Conservation (phyloP, 1,140 invertebrate species). For the Popillia japonica region DNA sequence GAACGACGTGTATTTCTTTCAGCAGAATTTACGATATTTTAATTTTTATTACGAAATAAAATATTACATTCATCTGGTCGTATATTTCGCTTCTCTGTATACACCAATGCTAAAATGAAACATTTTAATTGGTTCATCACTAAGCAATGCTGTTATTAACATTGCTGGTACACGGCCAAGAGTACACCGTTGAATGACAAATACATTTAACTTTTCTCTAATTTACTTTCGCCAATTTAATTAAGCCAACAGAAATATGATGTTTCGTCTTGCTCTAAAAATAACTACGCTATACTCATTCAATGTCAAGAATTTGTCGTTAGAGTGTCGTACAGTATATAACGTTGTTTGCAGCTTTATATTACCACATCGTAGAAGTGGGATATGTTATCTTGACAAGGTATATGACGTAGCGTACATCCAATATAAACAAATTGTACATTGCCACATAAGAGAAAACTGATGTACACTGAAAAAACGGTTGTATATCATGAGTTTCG, state of each 20-base stretch:
- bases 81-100: slow-evolving; percentile 21
- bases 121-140: slow-evolving; percentile 45
- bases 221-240: slow-evolving; percentile 46
- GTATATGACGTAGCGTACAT: too few species aligned
- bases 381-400: too few species aligned
- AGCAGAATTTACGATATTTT: slow-evolving; percentile 38
- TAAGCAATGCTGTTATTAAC: slow-evolving; percentile 42
- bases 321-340: not conserved
- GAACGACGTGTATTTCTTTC: slow-evolving; percentile 20
- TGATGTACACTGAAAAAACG: too few species aligned
- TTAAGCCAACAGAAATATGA: slow-evolving; percentile 44
- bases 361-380: not conserved
- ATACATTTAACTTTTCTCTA: slow-evolving; percentile 43
- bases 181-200: slow-evolving; percentile 42
- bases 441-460: too few species aligned
- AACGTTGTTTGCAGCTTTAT: slow-evolving; percentile 2
- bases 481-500: too few species aligned
- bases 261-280: slow-evolving; percentile 38
- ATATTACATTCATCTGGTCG: slow-evolving; percentile 36
- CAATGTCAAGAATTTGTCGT: slow-evolving; percentile 20
- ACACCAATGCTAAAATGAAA: slow-evolving; percentile 30
- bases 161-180: slow-evolving; percentile 42
- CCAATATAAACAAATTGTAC: too few species aligned
- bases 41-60: slow-evolving; percentile 32
- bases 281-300: slow-evolving; percentile 29